Conservation (phyloP, 53 echinoderm and acorn worm species). For the Hippasteria phrygiana region DNA sequence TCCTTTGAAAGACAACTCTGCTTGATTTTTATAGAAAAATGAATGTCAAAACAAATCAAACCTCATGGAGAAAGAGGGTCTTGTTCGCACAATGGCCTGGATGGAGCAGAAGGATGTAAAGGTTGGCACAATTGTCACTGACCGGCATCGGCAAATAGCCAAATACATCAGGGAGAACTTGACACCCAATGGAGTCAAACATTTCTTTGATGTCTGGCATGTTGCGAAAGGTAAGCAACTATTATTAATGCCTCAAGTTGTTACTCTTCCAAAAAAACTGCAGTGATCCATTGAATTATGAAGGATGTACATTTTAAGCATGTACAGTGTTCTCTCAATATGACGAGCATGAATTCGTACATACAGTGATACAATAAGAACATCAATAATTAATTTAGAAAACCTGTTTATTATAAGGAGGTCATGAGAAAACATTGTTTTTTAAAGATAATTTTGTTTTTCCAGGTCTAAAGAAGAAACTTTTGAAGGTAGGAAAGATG, state of each 20-base stretch:
- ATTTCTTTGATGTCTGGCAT: constrained; percentile 41
- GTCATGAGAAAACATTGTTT: too few species aligned
- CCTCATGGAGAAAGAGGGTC: constrained; percentile 18
- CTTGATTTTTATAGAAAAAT: constrained; percentile 37
- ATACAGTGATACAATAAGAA: too few species aligned
- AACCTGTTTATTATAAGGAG: background rate
- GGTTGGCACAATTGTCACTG: constrained; percentile 15
- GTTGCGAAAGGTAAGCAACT: constrained; percentile 40
- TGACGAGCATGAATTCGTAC: too few species aligned
- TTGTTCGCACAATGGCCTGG: background rate
- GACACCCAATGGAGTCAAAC: background rate
- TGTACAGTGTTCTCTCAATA: too few species aligned
- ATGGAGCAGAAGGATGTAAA: background rate
- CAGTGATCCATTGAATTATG: background rate
- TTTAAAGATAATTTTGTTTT: background rate
- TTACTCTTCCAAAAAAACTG: too few species aligned
- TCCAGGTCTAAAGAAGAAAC: constrained; percentile 56
- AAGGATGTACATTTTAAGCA: background rate
- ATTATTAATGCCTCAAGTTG: too few species aligned
- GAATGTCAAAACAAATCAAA: constrained; percentile 14
- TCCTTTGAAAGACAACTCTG: background rate
- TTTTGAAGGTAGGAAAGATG: background rate
- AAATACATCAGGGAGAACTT: constrained; percentile 31
- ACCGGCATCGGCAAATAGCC: constrained; percentile 19
- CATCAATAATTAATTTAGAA: background rate